Evolutionary conservation across 1,140 invertebrate genomes (phyloP).

Genomic region (Atta texana): DNA sequence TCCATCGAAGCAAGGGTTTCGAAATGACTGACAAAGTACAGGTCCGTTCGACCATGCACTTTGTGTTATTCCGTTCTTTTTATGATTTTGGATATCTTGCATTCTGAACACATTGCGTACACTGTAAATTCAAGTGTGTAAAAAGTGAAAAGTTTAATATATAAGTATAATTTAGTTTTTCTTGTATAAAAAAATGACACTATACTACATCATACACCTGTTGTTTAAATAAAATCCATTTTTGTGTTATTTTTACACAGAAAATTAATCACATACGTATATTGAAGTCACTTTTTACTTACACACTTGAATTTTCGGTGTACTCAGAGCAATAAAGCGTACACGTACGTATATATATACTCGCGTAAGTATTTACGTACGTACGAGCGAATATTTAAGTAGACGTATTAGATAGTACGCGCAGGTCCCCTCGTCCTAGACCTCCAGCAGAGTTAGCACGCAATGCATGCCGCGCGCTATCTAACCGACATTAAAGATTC

Average conservation of each 20-base stretch:
- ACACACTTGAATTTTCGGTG: background rate
- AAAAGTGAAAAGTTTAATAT: too few relatives aligned
- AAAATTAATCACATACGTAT: too few relatives aligned
- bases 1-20: constrained; percentile 40
- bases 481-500: constrained; percentile 76
- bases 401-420: constrained; percentile 62
- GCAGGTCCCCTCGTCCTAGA: constrained; percentile 26
- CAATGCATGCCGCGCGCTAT: constrained; percentile 72
- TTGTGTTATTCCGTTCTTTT: background rate
- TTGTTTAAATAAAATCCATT: too few relatives aligned
- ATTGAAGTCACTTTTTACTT: too few relatives aligned
- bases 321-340: background rate
- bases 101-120: background rate
- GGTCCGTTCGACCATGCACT: background rate
- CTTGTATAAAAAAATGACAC: too few relatives aligned
- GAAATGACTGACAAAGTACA: constrained; percentile 69
- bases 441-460: constrained; percentile 61
- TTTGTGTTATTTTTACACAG: too few relatives aligned
- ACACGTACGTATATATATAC: background rate
- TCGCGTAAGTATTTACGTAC: background rate
- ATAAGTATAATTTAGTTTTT: too few relatives aligned
- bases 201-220: too few relatives aligned
- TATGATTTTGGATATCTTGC: background rate
- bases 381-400: constrained; percentile 55
- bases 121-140: too few relatives aligned